Percentiles rank a stretch among this genome's conserved stretches.
Evolutionary conservation across 1,140 invertebrate genomes (phyloP).

Genomic region (Vanessa atalanta): DNA sequence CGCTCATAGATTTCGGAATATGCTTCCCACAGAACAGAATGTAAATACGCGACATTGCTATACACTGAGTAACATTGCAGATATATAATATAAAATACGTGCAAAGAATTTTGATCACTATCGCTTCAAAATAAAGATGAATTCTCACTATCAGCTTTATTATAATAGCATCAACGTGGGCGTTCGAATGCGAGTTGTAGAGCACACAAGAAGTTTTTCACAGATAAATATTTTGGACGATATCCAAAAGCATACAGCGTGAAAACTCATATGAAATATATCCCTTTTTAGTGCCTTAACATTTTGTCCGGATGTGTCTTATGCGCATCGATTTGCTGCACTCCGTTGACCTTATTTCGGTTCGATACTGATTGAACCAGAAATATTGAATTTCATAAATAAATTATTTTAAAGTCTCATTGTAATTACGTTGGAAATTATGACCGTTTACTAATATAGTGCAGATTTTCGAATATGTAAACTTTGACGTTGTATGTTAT

Average conservation of each 20-base stretch:
- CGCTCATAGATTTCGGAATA: constrained; percentile 32
- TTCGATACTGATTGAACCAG: neutral
- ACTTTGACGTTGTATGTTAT: too few relatives aligned
- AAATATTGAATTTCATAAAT: neutral
- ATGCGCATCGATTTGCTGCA: constrained; percentile 30
- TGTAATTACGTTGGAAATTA: too few relatives aligned
- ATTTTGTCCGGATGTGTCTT: constrained; percentile 38
- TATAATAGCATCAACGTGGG: constrained; percentile 1
- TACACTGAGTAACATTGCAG: constrained; percentile 13
- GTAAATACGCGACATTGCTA: constrained; percentile 30
- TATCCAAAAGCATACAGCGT: constrained; percentile 34
- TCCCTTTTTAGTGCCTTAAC: constrained; percentile 32
- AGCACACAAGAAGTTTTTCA: constrained; percentile 36
- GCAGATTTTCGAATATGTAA: too few relatives aligned
- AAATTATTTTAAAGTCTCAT: too few relatives aligned
- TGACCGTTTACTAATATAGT: too few relatives aligned
- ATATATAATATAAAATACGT: neutral
- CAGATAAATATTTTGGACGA: constrained; percentile 41
- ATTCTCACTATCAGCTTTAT: neutral
- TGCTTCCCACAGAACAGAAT: constrained; percentile 34
- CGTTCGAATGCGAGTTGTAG: constrained; percentile 18
- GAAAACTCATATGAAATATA: constrained; percentile 40
- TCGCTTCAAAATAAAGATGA: neutral
- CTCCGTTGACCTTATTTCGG: constrained; percentile 24
- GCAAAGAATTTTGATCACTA: constrained; percentile 7